A percentile compares a stretch with the other conserved stretches of the same genome.
Evolutionary conservation across 2,797 vertebrate species (phyloP).

Genomic region (Malacoctenus gilli): DNA sequence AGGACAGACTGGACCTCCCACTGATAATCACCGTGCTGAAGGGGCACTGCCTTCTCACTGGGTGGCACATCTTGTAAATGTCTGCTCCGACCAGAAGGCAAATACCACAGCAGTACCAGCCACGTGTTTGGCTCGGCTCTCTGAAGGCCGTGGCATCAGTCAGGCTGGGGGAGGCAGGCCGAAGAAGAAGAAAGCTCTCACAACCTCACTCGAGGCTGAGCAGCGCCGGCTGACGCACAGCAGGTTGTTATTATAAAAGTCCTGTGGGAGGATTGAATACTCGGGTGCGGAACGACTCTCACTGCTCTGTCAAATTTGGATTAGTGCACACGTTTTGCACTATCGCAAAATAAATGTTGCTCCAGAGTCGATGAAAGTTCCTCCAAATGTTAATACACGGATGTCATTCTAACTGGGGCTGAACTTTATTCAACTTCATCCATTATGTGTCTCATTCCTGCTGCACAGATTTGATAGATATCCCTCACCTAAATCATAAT

Average conservation of each 20-base stretch:
- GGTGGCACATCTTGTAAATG: conserved; percentile 69
- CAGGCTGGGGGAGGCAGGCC: conserved; percentile 29
- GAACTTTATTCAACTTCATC: conserved; percentile 23
- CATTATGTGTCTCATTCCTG: conserved; percentile 15
- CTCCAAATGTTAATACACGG: conserved; percentile 19
- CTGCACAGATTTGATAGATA: conserved; percentile 28
- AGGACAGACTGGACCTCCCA: conserved; percentile 59
- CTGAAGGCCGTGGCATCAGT: conserved; percentile 57
- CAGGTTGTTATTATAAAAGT: conserved; percentile 43
- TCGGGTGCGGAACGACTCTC: conserved; percentile 15
- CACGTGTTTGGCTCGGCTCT: conserved; percentile 49
- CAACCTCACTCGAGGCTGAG: conserved; percentile 50
- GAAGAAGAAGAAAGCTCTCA: conserved; percentile 44
- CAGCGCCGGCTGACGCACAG: conserved; percentile 28
- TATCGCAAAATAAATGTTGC: conserved; percentile 12
- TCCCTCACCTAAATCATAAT: conserved; percentile 29
- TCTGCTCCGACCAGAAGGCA: conserved; percentile 58
- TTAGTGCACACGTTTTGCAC: conserved; percentile 16
- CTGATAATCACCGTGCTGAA: conserved; percentile 58
- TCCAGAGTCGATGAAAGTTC: conserved; percentile 21
- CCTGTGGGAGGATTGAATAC: conserved; percentile 7
- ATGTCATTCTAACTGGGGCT: conserved; percentile 20
- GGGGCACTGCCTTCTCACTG: conserved; percentile 59
- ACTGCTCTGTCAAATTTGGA: conserved; percentile 21
- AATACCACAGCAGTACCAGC: conserved; percentile 60